Conservation (phyloP, 2,113 vertebrate species). For the Numida meleagris region DNA sequence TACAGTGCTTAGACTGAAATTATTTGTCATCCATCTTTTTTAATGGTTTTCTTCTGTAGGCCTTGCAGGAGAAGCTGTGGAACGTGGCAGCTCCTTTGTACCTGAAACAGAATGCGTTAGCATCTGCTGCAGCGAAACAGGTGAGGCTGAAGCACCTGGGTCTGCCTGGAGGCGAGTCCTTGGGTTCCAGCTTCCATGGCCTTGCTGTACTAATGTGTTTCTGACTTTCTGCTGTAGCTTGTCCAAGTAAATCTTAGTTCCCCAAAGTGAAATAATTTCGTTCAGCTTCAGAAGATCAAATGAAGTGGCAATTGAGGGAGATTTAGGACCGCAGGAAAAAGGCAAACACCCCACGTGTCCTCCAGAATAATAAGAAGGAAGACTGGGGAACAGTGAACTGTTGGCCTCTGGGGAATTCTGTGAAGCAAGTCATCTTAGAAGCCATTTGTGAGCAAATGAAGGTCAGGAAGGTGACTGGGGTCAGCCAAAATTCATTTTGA, state of each 20-base stretch:
- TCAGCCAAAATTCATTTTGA: not conserved
- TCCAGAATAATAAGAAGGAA: not conserved
- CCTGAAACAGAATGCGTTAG: conserved; percentile 90
- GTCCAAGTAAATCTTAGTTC: not conserved
- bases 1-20: not conserved
- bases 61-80: conserved; percentile 95
- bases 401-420: not conserved
- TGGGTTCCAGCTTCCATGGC: not conserved
- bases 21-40: not conserved
- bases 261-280: not conserved
- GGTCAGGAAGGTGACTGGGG: not conserved
- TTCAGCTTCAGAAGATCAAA: not conserved
- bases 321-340: not conserved
- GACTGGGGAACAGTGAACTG: not conserved
- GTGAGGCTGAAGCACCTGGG: conserved; percentile 64
- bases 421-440: not conserved
- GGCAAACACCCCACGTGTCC: not conserved
- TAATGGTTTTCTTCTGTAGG: conserved; percentile 70
- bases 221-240: not conserved
- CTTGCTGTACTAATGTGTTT: accelerated
- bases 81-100: conserved; percentile 92
- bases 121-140: conserved; percentile 90
- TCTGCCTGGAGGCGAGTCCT: not conserved
- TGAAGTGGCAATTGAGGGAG: not conserved
- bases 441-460: not conserved